A percentile compares a stretch with the other conserved stretches of the same genome.
Conservation (phyloP, 2,797 vertebrate genomes). For the Philypnodon macrostomus region DNA sequence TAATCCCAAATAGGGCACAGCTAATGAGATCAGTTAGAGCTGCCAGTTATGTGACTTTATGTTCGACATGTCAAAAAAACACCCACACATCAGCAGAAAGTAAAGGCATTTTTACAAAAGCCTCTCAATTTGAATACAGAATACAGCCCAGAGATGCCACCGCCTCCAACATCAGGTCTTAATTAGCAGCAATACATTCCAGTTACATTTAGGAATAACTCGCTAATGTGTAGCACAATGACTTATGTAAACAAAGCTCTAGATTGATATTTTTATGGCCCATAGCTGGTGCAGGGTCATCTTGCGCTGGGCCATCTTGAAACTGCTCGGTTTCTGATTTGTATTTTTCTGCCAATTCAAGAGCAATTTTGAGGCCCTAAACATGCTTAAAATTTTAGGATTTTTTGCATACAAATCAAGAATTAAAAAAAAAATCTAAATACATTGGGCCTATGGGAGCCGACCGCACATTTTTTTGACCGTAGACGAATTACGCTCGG, state of each 20-base stretch:
- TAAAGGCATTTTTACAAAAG: slow-evolving; percentile 5
- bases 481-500: no score
- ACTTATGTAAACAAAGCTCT: slow-evolving; percentile 8
- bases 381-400: no score
- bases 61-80: slow-evolving; percentile 10
- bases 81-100: not conserved
- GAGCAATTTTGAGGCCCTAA: no score
- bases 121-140: slow-evolving; percentile 1
- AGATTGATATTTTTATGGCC: no score
- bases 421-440: no score
- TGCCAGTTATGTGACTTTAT: slow-evolving; percentile 15
- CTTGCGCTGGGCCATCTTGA: no score
- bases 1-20: not conserved
- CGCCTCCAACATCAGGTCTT: slow-evolving; percentile 1
- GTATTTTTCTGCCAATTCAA: no score
- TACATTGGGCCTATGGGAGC: no score
- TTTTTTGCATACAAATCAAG: no score
- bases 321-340: no score
- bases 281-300: no score
- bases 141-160: not conserved
- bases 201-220: slow-evolving; percentile 4
- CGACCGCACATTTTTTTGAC: no score
- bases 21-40: not conserved
- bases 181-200: slow-evolving; percentile 6
- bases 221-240: slow-evolving; percentile 4